phyloP scores from a whole-genome alignment of 2,113 vertebrate genomes.

The Stictonetta naevosa region DNA sequence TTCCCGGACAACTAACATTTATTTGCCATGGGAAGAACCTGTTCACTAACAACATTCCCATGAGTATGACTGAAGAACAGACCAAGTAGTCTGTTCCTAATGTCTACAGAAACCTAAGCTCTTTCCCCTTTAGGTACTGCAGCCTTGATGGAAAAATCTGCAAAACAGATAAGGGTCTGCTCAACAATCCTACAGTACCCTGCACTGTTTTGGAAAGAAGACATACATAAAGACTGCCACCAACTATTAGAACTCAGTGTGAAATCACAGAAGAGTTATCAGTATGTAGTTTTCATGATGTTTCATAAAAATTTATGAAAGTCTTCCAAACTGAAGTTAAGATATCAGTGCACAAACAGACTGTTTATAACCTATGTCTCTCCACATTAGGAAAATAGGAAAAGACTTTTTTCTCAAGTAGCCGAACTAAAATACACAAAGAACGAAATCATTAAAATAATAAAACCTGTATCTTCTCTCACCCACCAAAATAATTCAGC shows the following conservation, averaged over 20 bases:
- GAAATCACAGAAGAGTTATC: background rate
- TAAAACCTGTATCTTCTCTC: background rate
- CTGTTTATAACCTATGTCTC: background rate
- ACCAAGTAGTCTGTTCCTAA: background rate
- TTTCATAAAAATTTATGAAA: background rate
- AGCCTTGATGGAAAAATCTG: background rate
- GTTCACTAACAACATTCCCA: constrained; percentile 19
- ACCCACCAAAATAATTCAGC: background rate
- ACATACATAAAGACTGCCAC: background rate
- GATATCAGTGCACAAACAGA: background rate
- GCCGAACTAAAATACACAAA: background rate
- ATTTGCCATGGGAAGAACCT: constrained; percentile 45
- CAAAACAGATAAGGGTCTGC: background rate
- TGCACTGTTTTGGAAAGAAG: background rate
- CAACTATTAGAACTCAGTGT: background rate
- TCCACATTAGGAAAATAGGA: background rate
- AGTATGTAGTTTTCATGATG: background rate
- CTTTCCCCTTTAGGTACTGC: background rate
- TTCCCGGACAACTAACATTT: background rate
- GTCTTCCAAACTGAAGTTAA: background rate
- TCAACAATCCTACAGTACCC: background rate
- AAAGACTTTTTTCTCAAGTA: background rate
- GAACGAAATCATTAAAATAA: too few relatives aligned
- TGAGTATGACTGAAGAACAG: constrained; percentile 1
- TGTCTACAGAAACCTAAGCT: background rate